These are phyloP conservation scores for Oscheius sp. DNA, from an alignment of 2,888 invertebrate genomes.

Conservation along the genomic window DNA sequence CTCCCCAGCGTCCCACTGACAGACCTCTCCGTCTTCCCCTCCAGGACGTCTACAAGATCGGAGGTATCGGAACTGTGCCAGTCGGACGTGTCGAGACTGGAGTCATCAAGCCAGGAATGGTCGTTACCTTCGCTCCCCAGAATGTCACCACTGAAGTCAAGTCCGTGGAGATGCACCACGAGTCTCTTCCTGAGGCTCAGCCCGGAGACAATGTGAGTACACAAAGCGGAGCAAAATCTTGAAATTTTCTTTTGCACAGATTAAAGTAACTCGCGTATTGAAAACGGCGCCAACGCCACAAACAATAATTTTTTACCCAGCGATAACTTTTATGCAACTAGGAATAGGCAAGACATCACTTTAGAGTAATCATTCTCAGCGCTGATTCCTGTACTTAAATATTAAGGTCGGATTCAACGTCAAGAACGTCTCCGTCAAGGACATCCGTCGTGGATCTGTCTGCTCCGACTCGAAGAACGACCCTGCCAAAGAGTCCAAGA, in stretches of 20 bases:
- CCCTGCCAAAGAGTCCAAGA: slow-evolving; percentile 92
- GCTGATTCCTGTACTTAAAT: no score
- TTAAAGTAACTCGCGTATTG: no score
- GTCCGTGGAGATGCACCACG: slow-evolving; percentile 99
- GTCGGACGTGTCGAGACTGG: slow-evolving; percentile 99
- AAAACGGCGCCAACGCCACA: no score
- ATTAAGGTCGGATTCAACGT: slow-evolving; percentile 90
- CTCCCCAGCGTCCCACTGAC: slow-evolving; percentile 93
- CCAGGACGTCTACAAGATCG: slow-evolving; percentile 99
- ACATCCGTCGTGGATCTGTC: slow-evolving; percentile 98
- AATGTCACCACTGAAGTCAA: slow-evolving; percentile 98
- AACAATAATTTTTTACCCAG: no score
- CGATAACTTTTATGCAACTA: no score
- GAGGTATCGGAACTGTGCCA: slow-evolving; percentile 99
- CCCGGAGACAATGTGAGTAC: slow-evolving; percentile 86
- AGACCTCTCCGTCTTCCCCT: slow-evolving; percentile 97
- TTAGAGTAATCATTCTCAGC: no score
- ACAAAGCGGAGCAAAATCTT: no score
- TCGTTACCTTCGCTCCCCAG: slow-evolving; percentile 97
- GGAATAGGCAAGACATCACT: no score
- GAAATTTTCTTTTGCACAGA: no score
- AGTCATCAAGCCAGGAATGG: slow-evolving; percentile 89
- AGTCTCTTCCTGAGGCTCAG: slow-evolving; percentile 83
- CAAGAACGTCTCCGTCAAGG: slow-evolving; percentile 99
- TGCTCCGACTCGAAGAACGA: slow-evolving; percentile 96